A percentile compares a stretch with the other conserved stretches of the same genome.
phyloP scores from a whole-genome alignment of 2,113 vertebrate species.

The Percina caprodes region DNA sequence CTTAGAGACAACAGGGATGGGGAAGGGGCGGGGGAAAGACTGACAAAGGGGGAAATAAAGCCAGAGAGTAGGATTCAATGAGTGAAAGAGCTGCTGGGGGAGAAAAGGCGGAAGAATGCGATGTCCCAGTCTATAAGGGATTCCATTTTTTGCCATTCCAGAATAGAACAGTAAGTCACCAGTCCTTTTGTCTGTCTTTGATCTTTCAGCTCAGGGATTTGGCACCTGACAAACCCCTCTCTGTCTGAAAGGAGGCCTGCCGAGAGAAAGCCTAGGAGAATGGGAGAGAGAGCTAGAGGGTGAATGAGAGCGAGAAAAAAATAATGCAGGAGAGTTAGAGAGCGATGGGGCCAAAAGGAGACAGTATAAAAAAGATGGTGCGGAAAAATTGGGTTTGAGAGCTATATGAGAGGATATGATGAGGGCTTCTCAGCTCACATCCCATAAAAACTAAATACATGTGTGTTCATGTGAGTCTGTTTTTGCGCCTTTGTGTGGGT shows the following conservation, averaged over 20 bases:
- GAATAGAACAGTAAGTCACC: conserved; percentile 83
- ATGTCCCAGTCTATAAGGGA: conserved; percentile 76
- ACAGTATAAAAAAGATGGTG: conserved; percentile 30
- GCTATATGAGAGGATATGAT: conserved; percentile 55
- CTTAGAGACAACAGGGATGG: conserved; percentile 69
- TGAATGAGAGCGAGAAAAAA: conserved; percentile 35
- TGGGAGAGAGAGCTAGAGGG: conserved; percentile 42
- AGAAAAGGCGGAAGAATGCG: conserved; percentile 73
- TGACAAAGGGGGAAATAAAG: conserved; percentile 70
- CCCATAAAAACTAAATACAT: conserved; percentile 67
- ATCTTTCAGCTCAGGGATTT: conserved; percentile 78
- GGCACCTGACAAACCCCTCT: conserved; percentile 80
- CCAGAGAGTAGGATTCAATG: conserved; percentile 72
- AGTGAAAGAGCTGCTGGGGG: conserved; percentile 72
- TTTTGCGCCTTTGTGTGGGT: conserved; percentile 60
- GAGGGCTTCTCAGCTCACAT: conserved; percentile 46
- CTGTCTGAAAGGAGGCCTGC: conserved; percentile 73
- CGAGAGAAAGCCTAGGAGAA: conserved; percentile 58
- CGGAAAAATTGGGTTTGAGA: conserved; percentile 61
- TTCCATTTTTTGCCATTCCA: conserved; percentile 77
- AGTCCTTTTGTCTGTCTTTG: conserved; percentile 80
- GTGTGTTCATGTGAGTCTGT: conserved; percentile 57
- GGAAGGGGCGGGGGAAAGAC: conserved; percentile 44
- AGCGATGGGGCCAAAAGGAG: conserved; percentile 31
- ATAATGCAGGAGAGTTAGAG: conserved; percentile 30